Conservation (phyloP, 2,797 vertebrate genomes). For the Melopsittacus undulatus region DNA sequence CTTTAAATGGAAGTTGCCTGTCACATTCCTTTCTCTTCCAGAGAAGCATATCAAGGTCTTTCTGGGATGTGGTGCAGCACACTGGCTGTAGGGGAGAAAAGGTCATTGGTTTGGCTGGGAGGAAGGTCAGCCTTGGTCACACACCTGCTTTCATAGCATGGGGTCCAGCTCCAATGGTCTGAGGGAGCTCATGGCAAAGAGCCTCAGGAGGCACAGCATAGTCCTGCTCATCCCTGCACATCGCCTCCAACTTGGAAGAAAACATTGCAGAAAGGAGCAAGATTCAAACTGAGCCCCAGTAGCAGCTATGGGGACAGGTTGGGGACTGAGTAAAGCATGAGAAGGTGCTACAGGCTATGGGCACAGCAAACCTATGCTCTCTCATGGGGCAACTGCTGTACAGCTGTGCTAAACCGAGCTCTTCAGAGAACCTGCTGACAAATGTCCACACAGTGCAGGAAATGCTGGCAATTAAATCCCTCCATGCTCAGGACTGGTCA, state of each 20-base stretch:
- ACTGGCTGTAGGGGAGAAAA: not conserved
- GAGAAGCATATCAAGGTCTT: not conserved
- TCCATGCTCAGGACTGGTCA: not conserved
- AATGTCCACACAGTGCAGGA: not conserved
- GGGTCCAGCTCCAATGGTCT: not conserved
- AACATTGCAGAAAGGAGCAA: not conserved
- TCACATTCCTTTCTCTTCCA: not conserved
- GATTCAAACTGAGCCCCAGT: not conserved
- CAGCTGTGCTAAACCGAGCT: not conserved
- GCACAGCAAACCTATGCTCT: not conserved
- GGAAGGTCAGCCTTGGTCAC: not conserved
- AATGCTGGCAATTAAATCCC: not conserved
- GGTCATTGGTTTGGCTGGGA: not conserved
- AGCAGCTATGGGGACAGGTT: not conserved
- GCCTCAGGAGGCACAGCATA: fast-evolving
- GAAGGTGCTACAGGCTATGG: not conserved
- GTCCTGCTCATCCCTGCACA: not conserved
- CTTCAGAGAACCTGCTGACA: not conserved
- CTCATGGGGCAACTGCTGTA: not conserved
- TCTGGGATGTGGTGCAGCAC: fast-evolving
- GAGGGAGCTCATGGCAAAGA: not conserved
- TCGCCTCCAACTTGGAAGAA: not conserved
- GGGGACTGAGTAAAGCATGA: not conserved
- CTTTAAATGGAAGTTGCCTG: not conserved
- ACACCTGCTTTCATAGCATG: not conserved